Percentiles rank a stretch among this genome's conserved stretches.
phyloP scores from a whole-genome alignment of 2,113 vertebrate genomes.

The Heloderma charlesbogerti region DNA sequence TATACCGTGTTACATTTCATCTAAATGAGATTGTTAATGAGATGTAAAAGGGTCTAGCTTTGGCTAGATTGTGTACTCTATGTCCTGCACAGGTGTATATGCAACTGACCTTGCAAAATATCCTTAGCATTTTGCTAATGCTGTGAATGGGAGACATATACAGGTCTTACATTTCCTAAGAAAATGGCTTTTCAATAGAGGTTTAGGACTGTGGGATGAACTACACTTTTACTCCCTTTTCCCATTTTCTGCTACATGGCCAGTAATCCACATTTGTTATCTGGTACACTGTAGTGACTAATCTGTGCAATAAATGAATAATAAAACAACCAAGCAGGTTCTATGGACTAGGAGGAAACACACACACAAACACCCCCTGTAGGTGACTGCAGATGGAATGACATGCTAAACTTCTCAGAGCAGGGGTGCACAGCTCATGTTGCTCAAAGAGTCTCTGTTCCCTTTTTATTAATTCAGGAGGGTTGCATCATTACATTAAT shows the following conservation, averaged over 20 bases:
- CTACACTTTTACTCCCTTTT: no score
- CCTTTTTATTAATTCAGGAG: background rate
- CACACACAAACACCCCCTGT: no score
- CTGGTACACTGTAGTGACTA: no score
- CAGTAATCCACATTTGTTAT: no score
- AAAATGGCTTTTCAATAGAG: no score
- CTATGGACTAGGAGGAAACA: no score
- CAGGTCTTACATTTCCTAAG: no score
- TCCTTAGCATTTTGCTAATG: background rate
- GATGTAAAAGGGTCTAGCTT: background rate
- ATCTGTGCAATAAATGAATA: no score
- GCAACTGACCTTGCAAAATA: background rate
- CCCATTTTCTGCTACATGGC: no score
- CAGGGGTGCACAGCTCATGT: background rate
- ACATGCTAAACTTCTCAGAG: background rate
- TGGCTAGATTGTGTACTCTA: background rate
- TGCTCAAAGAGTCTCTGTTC: background rate
- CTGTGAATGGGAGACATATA: background rate
- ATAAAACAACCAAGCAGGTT: no score
- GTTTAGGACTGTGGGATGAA: no score
- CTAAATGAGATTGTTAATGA: background rate
- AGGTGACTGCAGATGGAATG: background rate
- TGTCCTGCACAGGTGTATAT: background rate
- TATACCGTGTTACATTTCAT: no score
- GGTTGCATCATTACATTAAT: background rate